These are phyloP conservation scores for Adrianichthys oophorus DNA, from an alignment of 2,797 vertebrate species.

Conservation along the genomic window DNA sequence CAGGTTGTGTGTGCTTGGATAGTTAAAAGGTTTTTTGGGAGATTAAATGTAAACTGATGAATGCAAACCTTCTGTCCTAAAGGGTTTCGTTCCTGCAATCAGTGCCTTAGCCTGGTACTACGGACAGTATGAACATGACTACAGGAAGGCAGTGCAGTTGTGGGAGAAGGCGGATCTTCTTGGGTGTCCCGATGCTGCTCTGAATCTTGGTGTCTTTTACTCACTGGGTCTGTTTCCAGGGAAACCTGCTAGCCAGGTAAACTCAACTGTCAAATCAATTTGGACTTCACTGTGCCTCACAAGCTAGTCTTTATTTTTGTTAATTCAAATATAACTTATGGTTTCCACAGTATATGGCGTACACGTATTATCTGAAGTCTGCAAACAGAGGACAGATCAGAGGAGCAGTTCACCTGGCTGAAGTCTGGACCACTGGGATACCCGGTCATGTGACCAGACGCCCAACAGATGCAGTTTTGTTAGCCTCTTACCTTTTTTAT, in stretches of 20 bases:
- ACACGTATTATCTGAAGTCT: constrained; percentile 76
- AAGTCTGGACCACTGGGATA: constrained; percentile 77
- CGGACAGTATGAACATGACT: constrained; percentile 75
- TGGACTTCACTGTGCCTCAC: not conserved
- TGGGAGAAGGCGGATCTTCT: constrained; percentile 80
- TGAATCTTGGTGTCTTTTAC: constrained; percentile 80
- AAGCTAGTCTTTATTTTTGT: not conserved
- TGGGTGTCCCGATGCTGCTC: constrained; percentile 73
- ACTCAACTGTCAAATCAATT: constrained; percentile 2
- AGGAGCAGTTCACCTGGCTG: constrained; percentile 69
- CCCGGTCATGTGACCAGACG: constrained; percentile 62
- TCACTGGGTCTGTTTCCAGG: constrained; percentile 78
- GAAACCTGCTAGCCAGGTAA: constrained; percentile 69
- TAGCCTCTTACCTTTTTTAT: constrained; percentile 37
- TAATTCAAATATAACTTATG: not conserved
- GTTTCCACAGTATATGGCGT: constrained; percentile 71
- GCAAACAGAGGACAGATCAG: constrained; percentile 74
- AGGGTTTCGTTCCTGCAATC: constrained; percentile 80
- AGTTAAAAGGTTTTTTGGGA: too few relatives aligned
- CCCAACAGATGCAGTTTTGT: constrained; percentile 77
- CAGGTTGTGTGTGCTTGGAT: constrained; percentile 56
- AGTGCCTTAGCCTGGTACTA: constrained; percentile 85
- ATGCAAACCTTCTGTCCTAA: not conserved
- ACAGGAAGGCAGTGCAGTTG: constrained; percentile 69
- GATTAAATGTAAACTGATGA: too few relatives aligned